A percentile compares a stretch with the other conserved stretches of the same genome.
Evolutionary conservation across 2,888 invertebrate species (phyloP).

Genomic region (Ormia ochracea): DNA sequence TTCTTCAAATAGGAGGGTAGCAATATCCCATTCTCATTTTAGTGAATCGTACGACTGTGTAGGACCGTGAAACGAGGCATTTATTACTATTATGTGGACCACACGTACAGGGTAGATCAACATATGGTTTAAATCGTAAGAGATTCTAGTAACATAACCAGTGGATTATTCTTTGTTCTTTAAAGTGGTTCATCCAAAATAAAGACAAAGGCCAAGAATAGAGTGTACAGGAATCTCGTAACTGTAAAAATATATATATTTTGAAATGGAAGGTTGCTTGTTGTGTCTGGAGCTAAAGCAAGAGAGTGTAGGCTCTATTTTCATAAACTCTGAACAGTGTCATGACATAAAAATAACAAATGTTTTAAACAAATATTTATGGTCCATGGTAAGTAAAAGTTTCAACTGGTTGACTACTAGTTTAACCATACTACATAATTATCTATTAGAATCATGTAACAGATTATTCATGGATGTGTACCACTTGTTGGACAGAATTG

Average conservation of each 20-base stretch:
- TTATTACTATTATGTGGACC: no score
- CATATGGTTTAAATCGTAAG: no score
- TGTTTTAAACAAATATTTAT: constrained; percentile 34
- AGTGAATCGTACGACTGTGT: no score
- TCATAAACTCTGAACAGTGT: constrained; percentile 12
- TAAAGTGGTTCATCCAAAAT: no score
- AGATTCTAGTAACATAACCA: no score
- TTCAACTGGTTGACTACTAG: neutral
- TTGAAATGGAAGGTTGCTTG: constrained; percentile 40
- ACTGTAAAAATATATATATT: neutral
- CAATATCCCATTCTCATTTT: no score
- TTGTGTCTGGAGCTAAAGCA: constrained; percentile 27
- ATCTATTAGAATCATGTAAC: neutral
- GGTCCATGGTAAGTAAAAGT: constrained; percentile 32
- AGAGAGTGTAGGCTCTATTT: neutral
- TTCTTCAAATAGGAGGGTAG: no score
- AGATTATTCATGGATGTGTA: constrained; percentile 65
- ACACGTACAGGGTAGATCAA: no score
- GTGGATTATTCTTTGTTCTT: no score
- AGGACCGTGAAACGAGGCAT: no score
- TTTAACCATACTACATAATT: neutral
- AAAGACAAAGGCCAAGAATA: neutral
- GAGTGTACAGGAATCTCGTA: neutral
- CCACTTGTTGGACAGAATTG: constrained; percentile 67
- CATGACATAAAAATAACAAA: constrained; percentile 8